A percentile compares a stretch with the other conserved stretches of the same genome.
Evolutionary conservation across 2,113 vertebrate species (phyloP).

Genomic region (Amphiprion percula): DNA sequence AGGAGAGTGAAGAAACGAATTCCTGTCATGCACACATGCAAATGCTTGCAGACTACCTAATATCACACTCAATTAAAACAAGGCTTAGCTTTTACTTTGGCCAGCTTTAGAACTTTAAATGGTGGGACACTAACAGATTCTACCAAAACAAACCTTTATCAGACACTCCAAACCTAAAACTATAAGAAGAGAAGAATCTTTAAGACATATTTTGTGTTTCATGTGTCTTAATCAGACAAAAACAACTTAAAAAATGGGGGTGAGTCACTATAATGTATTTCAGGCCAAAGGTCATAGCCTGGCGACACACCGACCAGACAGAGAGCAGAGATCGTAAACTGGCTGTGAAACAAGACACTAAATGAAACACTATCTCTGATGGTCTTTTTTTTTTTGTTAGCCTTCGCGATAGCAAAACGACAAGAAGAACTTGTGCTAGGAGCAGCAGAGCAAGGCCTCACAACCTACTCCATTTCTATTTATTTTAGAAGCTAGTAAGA

Average conservation of each 20-base stretch:
- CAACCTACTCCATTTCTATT: not conserved
- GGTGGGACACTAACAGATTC: too few species aligned
- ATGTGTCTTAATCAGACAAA: not conserved
- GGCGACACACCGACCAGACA: slow-evolving; percentile 66
- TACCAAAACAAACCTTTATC: not conserved
- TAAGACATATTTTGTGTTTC: not conserved
- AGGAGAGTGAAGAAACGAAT: slow-evolving; percentile 6
- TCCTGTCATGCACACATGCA: not conserved
- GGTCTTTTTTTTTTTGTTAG: slow-evolving; percentile 46
- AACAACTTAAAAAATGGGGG: slow-evolving; percentile 17
- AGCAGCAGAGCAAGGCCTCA: not conserved
- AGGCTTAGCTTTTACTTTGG: not conserved
- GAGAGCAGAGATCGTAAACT: slow-evolving; percentile 22
- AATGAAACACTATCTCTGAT: slow-evolving; percentile 40
- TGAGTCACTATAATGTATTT: slow-evolving; percentile 55
- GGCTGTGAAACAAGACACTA: slow-evolving; percentile 64
- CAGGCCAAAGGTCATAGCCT: slow-evolving; percentile 62
- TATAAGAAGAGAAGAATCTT: not conserved
- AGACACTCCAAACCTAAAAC: not conserved
- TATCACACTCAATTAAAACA: not conserved
- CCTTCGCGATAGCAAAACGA: slow-evolving; percentile 33
- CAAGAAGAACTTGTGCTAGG: slow-evolving; percentile 10
- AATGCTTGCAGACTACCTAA: not conserved
- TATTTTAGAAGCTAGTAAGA: not conserved
- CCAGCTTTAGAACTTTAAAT: not conserved